phyloP scores from a whole-genome alignment of 2,113 vertebrate species.

The Stigmatopora nigra region DNA sequence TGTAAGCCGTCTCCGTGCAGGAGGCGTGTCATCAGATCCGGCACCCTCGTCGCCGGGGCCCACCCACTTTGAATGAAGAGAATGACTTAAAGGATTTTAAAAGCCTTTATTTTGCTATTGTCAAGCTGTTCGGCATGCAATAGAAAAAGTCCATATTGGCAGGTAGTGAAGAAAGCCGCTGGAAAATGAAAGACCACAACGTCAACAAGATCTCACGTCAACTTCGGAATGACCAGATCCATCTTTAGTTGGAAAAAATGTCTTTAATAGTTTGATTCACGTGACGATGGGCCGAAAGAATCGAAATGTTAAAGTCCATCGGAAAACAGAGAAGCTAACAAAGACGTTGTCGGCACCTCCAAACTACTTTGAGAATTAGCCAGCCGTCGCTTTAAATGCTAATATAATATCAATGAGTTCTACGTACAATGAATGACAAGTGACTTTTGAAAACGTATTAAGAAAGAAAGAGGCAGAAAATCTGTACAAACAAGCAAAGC shows the following conservation, averaged over 20 bases:
- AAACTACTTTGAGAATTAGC: slow-evolving; percentile 27
- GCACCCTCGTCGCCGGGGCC: no score
- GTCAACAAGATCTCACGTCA: no score
- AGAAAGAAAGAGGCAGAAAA: slow-evolving; percentile 64
- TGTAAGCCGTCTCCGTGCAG: background rate
- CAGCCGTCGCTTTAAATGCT: slow-evolving; percentile 40
- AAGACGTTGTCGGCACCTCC: slow-evolving; percentile 18
- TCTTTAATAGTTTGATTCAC: slow-evolving; percentile 67
- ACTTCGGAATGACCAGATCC: slow-evolving; percentile 48
- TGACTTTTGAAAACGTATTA: slow-evolving; percentile 50
- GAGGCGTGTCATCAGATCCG: no score
- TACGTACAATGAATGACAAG: slow-evolving; percentile 63
- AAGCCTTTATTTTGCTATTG: no score
- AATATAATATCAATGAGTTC: slow-evolving; percentile 50
- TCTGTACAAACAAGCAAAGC: slow-evolving; percentile 70
- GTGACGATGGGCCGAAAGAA: slow-evolving; percentile 55
- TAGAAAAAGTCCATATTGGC: no score
- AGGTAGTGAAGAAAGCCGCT: no score
- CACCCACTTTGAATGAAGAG: no score
- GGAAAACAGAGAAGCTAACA: slow-evolving; percentile 29
- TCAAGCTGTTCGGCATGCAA: no score
- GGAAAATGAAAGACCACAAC: no score
- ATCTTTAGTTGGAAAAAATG: slow-evolving; percentile 55
- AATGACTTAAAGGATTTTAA: no score
- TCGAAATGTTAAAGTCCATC: slow-evolving; percentile 40